These are phyloP conservation scores for Ryuthela nishihirai DNA, from an alignment of 2,888 invertebrate species.

Conservation along the genomic window DNA sequence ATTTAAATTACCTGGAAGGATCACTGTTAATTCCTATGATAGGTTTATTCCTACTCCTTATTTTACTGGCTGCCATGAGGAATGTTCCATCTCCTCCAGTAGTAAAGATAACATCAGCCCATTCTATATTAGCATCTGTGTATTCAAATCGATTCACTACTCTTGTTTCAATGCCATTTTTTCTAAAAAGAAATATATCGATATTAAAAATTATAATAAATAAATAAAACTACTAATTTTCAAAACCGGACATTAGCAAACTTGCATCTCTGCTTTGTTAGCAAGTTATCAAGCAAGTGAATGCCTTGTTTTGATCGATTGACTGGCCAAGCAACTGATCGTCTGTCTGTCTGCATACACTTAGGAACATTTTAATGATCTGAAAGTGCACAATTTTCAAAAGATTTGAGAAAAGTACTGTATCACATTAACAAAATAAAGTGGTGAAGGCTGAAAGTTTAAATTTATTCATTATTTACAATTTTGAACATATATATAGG, in stretches of 20 bases:
- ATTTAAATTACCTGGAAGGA: slow-evolving; percentile 59
- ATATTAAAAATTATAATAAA: background rate
- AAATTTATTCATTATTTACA: no score
- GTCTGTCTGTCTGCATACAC: no score
- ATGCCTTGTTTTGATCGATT: no score
- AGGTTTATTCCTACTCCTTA: slow-evolving; percentile 72
- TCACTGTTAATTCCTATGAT: slow-evolving; percentile 97
- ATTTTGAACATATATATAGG: no score
- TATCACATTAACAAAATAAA: no score
- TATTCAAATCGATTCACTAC: slow-evolving; percentile 57
- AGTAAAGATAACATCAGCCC: slow-evolving; percentile 71
- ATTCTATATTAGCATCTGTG: slow-evolving; percentile 67
- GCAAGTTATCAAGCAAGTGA: no score
- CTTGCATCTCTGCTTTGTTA: no score
- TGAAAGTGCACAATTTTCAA: no score
- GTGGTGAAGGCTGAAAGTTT: no score
- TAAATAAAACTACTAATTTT: background rate
- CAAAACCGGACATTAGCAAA: background rate
- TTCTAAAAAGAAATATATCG: slow-evolving; percentile 50
- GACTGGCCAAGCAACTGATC: no score
- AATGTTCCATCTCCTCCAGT: slow-evolving; percentile 96
- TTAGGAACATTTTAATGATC: no score
- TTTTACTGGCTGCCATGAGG: slow-evolving; percentile 82
- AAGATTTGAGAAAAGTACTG: no score
- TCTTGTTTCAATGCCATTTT: slow-evolving; percentile 69